Base-by-base conservation (phyloP, 2,113 vertebrate genomes). In the Cairina moschata region DNA sequence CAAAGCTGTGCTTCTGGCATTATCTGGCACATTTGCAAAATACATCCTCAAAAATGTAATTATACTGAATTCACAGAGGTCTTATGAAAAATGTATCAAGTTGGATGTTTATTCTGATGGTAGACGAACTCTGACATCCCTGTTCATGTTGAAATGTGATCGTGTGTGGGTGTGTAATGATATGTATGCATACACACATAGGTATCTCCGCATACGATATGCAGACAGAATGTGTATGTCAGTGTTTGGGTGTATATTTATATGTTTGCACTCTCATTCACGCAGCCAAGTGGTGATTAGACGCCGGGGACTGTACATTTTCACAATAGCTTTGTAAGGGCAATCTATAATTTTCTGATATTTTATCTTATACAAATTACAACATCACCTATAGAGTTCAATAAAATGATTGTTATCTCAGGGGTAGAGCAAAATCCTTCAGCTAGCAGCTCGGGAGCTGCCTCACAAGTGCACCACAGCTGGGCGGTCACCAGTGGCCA, bases 1-100 rank as follows among this genome's bases (percentile, higher is more conserved):
- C 38, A 73, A 80, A 88, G 85, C 79, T 86, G 73, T 75, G 92
- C 88, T 96, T 85, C 92, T 93, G 84, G 94, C 60, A 2, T 94
- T 91, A 91, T 69, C 67, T 93, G 81, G 87, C 67, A 85, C 77
- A 17, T 80, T 80, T 80, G 74, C 92, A 96, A 83, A 95, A 85
- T 69, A 42, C 67, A 52, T 76, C 72, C 81, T 71, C 40, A 46
- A 38, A 95, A 95, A 71, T 34, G 86, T 72, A 92, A 94, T 97
- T 96, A 94, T 14, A 32, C 28, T 14, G 62, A 93, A 91, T 95
- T 94, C 90, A 29, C 73, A 81, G 96, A 72, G 91, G 82, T 82
- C 95, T 91, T 56, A 60, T 3, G 14, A 84, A 94, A 85, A 92
- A 87, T 83, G 60, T 93, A 86, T 96, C 62, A 59, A 90, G 71